A percentile compares a stretch with the other conserved stretches of the same genome.
Evolutionary conservation across 2,888 invertebrate genomes (phyloP).

Genomic region (Diloba caeruleocephala): DNA sequence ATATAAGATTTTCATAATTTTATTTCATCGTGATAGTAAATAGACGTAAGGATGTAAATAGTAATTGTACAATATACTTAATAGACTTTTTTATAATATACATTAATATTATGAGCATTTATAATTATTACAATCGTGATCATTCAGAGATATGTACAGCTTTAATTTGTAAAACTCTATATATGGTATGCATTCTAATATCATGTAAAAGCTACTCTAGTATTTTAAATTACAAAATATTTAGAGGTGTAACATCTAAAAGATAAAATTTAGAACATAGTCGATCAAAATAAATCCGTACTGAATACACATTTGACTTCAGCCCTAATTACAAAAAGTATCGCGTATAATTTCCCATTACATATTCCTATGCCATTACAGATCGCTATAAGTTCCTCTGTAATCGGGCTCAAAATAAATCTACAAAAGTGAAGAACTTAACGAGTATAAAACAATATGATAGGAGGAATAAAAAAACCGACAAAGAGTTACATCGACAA

Average conservation of each 20-base stretch:
- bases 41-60: conserved; percentile 86
- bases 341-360: background rate
- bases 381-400: background rate
- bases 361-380: background rate
- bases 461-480: background rate
- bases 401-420: conserved; percentile 2
- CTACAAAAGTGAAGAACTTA: background rate
- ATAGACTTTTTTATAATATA: conserved; percentile 70
- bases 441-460: background rate
- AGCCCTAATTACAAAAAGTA: conserved; percentile 7
- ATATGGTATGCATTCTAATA: conserved; percentile 64
- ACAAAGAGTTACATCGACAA: conserved; percentile 46
- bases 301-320: background rate
- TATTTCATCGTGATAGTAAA: conserved; percentile 86
- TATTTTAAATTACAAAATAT: conserved; percentile 53
- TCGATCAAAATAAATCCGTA: conserved; percentile 12
- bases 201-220: conserved; percentile 77
- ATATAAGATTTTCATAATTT: conserved; percentile 62
- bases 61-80: conserved; percentile 79
- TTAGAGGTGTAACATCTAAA: conserved; percentile 49
- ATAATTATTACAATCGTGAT: conserved; percentile 69
- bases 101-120: conserved; percentile 84
- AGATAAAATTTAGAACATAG: conserved; percentile 30
- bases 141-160: conserved; percentile 83
- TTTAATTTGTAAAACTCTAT: conserved; percentile 63